Base-by-base conservation (phyloP, 2,113 vertebrate species). In the Forbesichthys agassizii region DNA sequence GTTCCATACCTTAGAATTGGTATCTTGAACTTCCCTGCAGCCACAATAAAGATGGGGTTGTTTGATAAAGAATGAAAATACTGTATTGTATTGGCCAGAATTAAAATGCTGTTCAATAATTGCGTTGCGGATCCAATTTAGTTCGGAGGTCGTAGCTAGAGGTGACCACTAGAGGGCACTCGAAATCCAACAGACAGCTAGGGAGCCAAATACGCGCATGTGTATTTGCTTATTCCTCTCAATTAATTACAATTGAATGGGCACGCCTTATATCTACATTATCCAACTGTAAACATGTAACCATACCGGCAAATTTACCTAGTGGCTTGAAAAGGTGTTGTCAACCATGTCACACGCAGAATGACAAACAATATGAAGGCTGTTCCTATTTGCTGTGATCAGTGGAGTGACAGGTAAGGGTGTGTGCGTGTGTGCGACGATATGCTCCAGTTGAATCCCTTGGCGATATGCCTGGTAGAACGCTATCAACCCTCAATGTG, bases 331-430 rank as follows among this genome's bases (percentile, higher is more conserved):
- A 33, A 42, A 71, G 52, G 61, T 83, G 73, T 88, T 84, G 84
- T 74, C 64, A 27, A 64, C 68, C 36, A 63, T 12, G 55, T 78
- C 54, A 70, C 51, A 51, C 62, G 74, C 33, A 51, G 7, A 52
- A 52, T 14, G 66, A 65, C 75, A 87, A 88, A 87, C 72, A 87
- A 61, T 49, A 12, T 14, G 3, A 27, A 47, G 58, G 67, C 64
- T 78, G 83, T 82, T 71, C 69, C 83, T 89, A 75, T 89, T 89
- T 88, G 73, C 82, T 33, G 69, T 81, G 71, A 70, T 72, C 72
- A 78, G 70, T 1, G 2, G 48, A 73, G 68, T 0, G 55, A 69
- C 56, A 53, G 67, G 14, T 16, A 13, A 9, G 36, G 14, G 60
- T 62, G 56, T 58, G 56, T 58, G 56, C 33, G 56, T 58, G 56